Evolutionary conservation across 2,888 invertebrate species (phyloP).

Genomic region (Terebella lapidaria): DNA sequence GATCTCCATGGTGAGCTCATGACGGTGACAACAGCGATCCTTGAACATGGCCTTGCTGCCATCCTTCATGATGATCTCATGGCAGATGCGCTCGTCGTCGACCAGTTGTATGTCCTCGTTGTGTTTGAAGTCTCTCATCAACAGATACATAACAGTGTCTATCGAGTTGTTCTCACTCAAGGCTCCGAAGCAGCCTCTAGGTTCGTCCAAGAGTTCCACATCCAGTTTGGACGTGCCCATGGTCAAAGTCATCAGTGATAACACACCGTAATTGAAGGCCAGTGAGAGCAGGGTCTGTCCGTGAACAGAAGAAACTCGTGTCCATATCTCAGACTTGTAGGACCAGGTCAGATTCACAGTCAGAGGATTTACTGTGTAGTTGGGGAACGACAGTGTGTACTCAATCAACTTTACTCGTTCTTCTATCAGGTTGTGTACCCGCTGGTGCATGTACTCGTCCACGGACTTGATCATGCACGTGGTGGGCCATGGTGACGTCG

Average conservation of each 20-base stretch:
- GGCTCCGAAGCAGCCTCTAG: constrained; percentile 38
- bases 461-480: constrained; percentile 1
- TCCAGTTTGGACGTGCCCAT: constrained; percentile 35
- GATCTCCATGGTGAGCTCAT: constrained; percentile 22
- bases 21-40: constrained; percentile 34
- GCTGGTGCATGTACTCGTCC: constrained; percentile 11
- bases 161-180: constrained; percentile 22
- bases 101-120: constrained; percentile 2
- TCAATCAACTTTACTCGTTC: constrained; percentile 22
- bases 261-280: constrained; percentile 48
- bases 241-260: constrained; percentile 44
- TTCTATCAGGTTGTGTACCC: constrained; percentile 7
- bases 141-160: constrained; percentile 14
- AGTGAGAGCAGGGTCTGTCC: constrained; percentile 47
- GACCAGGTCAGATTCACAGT: constrained; percentile 7
- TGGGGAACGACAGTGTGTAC: constrained; percentile 20
- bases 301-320: constrained; percentile 37
- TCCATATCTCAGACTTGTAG: constrained; percentile 22
- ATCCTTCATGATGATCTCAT: constrained; percentile 31
- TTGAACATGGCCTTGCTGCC: constrained; percentile 35
- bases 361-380: constrained; percentile 24
- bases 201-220: constrained; percentile 34
- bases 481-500: neutral
- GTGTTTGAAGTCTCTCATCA: constrained; percentile 24
- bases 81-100: constrained; percentile 33